Base-by-base conservation (phyloP, 2,797 vertebrate species). In the Leuciscus waleckii region DNA sequence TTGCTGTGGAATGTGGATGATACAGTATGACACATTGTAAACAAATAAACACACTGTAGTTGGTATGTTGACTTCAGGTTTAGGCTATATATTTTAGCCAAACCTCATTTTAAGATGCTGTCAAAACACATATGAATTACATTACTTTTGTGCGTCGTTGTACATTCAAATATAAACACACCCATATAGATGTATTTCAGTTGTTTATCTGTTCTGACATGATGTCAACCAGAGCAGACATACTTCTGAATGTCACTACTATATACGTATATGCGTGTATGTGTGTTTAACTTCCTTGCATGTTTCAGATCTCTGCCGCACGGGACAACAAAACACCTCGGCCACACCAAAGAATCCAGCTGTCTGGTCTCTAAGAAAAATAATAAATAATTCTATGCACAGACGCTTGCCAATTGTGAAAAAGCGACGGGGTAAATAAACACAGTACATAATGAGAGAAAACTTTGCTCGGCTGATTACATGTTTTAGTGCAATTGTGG, bases 341-440 rank as follows among this genome's bases (percentile, higher is more conserved):
- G 51, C 23, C 76, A 19, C 77, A 84, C 49, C 23, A 71, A 83
- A 81, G n/a, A 69, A 73, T 81, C 65, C 85, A 79, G 82, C 85
- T 90, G 85, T 68, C 58, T 90, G 26, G 68, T 91, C 86, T 88
- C 89, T 73, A 41, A 79, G 86, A 87, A 91, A 91, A 92, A 91
- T 93, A 95, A 95, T 91, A 94, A 95, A 94, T 92, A 92, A 86
- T 88, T 54, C 71, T 88, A 94, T 85, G 92, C 93, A 89, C 88
- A 90, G 89, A 93, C 91, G 91, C 94, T 93, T 90, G 79, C 85
- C 88, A 84, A 81, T 84, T 75, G 90, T 88, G 89, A 91, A 94
- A 92, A 92, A 92, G 88, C 84, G 80, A 73, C 7, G 86, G 71
- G 35, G 88, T 85, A 94, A 94, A 94, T 90, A 94, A 94, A 95